These are phyloP conservation scores for Oceanodroma tethys DNA, from an alignment of 2,113 vertebrate species.

Conservation along the genomic window DNA sequence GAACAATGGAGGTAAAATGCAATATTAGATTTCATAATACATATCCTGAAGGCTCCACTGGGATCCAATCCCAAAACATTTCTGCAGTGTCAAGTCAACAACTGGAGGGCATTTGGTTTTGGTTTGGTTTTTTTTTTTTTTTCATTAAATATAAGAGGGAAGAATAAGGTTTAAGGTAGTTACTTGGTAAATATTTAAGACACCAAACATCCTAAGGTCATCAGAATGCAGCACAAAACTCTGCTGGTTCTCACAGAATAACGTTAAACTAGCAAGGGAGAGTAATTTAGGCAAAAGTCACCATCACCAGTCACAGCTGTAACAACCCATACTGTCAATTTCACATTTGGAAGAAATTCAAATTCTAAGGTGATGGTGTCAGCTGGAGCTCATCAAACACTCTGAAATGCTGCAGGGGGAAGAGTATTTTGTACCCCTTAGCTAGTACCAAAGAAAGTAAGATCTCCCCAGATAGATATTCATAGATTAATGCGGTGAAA, in stretches of 20 bases:
- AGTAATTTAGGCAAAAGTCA: neutral
- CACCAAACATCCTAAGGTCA: neutral
- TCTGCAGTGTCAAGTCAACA: neutral
- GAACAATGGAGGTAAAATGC: neutral
- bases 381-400: neutral
- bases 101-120: accelerated
- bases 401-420: neutral
- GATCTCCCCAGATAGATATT: neutral
- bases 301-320: neutral
- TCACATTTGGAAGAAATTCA: neutral
- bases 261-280: neutral
- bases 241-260: neutral
- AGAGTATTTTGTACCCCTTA: neutral
- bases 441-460: neutral
- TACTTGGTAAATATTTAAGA: neutral
- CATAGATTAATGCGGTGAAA: neutral
- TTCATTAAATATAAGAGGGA: accelerated
- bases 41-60: neutral
- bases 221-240: neutral
- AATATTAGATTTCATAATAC: neutral
- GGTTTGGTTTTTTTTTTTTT: too few relatives aligned
- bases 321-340: neutral
- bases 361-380: neutral
- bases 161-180: neutral
- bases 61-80: neutral